Percentiles rank a stretch among this genome's conserved stretches.
These are phyloP conservation scores for Antechinus stuartii DNA, from an alignment of 2,113 vertebrate genomes.

Conservation along the genomic window DNA sequence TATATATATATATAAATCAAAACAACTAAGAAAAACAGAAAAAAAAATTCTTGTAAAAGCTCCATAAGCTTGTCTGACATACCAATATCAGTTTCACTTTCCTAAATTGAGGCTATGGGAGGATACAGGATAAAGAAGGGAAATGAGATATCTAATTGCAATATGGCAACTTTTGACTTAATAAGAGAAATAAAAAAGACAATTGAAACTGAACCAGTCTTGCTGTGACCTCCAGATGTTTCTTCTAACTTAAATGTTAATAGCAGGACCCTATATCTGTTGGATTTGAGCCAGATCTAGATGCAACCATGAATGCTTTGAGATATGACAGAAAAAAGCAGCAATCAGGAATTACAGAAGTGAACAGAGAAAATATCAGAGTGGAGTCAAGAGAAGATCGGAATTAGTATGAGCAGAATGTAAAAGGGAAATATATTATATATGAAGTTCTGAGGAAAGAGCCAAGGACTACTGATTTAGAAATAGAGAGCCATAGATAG, in stretches of 20 bases:
- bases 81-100: neutral
- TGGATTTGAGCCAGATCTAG: neutral
- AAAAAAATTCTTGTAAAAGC: neutral
- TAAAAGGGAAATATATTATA: neutral
- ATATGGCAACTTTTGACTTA: neutral
- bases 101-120: neutral
- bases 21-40: constrained; percentile 28
- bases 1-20: constrained; percentile 59
- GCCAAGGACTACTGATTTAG: neutral
- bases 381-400: neutral
- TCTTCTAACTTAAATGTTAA: neutral
- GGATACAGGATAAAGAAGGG: neutral
- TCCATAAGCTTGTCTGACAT: neutral
- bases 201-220: neutral
- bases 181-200: neutral
- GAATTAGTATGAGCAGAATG: neutral
- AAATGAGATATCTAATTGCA: neutral
- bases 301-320: neutral
- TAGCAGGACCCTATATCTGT: neutral
- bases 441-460: neutral
- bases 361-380: neutral
- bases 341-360: neutral
- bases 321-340: neutral
- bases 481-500: neutral
- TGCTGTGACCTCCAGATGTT: neutral